A percentile compares a stretch with the other conserved stretches of the same genome.
Conservation (phyloP, 2,888 invertebrate genomes). For the Antheraea yamamai region DNA sequence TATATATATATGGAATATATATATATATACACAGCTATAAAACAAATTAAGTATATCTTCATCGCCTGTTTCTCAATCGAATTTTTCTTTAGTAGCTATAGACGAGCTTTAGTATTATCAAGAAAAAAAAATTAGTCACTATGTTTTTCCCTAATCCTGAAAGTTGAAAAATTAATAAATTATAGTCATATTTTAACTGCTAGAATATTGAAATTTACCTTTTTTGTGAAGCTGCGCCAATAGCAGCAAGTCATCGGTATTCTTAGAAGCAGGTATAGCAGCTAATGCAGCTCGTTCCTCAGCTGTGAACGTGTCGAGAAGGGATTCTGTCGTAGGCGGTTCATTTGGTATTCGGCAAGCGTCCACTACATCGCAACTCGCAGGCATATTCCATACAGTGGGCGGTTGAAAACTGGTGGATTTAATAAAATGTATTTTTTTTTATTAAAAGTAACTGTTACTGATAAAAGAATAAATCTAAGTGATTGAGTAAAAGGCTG, state of each 20-base stretch:
- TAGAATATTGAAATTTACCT: slow-evolving; percentile 44
- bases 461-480: no score
- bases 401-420: slow-evolving; percentile 72
- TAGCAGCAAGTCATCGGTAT: slow-evolving; percentile 88
- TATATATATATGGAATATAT: no score
- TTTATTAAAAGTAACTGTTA: neutral
- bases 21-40: no score
- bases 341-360: slow-evolving; percentile 50
- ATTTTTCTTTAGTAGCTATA: no score
- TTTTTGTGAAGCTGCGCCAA: slow-evolving; percentile 85
- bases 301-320: slow-evolving; percentile 84
- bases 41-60: no score
- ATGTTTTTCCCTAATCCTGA: no score
- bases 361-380: slow-evolving; percentile 63
- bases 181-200: no score
- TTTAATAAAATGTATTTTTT: neutral
- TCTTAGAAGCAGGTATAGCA: slow-evolving; percentile 87
- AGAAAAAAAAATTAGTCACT: no score
- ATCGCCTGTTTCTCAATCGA: no score
- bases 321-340: slow-evolving; percentile 56
- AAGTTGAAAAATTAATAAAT: no score
- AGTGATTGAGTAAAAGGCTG: no score
- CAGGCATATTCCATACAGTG: slow-evolving; percentile 67
- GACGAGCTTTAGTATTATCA: no score
- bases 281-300: slow-evolving; percentile 86